Evolutionary conservation across 2,888 invertebrate species (phyloP).

Genomic region (Colostygia pectinataria): DNA sequence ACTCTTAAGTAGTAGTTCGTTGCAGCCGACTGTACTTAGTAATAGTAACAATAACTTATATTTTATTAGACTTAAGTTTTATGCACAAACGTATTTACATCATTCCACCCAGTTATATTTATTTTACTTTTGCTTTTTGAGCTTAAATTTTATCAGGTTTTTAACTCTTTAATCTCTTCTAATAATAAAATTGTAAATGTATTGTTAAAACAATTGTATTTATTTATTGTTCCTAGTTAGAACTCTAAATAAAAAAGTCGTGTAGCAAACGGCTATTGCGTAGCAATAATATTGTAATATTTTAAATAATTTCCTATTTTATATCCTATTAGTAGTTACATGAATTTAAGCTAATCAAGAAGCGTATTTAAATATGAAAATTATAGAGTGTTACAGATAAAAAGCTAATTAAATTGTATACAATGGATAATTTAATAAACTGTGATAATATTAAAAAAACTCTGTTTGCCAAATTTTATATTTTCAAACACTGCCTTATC

Average conservation of each 20-base stretch:
- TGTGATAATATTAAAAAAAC: constrained; percentile 33
- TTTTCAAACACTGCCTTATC: constrained; percentile 31
- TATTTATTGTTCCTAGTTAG: constrained; percentile 14
- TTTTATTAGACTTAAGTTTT: constrained; percentile 8
- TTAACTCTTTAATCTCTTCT: not conserved
- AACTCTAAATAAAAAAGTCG: not conserved
- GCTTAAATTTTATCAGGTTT: not conserved
- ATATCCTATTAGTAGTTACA: constrained; percentile 6
- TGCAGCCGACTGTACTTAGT: no score
- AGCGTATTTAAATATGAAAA: not conserved
- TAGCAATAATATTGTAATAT: constrained; percentile 14
- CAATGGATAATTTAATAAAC: constrained; percentile 25
- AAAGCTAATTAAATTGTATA: constrained; percentile 12
- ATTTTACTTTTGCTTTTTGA: constrained; percentile 3
- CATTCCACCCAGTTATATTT: constrained; percentile 18
- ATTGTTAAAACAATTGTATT: no score
- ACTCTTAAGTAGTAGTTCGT: no score
- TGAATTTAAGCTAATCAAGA: not conserved
- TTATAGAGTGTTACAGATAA: constrained; percentile 19
- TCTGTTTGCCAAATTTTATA: constrained; percentile 47
- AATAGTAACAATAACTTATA: no score
- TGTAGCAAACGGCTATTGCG: constrained; percentile 9
- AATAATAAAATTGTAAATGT: no score
- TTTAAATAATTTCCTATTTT: constrained; percentile 7
- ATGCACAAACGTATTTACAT: constrained; percentile 22